phyloP scores from a whole-genome alignment of 64 coral and sea anemone genomes.

The Astreopora myriophthalma region DNA sequence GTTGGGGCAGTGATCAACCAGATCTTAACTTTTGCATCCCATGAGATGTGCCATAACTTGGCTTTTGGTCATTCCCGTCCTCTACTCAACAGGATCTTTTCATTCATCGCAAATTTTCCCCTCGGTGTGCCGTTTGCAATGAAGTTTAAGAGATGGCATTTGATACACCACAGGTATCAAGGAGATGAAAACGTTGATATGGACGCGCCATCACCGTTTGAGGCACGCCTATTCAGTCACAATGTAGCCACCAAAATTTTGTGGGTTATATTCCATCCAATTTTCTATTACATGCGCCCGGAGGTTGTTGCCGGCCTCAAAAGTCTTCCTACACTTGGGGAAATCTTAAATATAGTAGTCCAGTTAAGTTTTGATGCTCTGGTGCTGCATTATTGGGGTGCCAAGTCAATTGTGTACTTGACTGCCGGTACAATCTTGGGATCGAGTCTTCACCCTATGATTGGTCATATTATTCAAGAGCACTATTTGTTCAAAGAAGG shows the following conservation, averaged over 20 bases:
- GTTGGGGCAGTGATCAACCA: conserved; percentile 96
- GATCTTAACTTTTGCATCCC: conserved; percentile 83
- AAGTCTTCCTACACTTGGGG: conserved; percentile 70
- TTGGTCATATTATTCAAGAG: conserved; percentile 96
- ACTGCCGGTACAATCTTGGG: conserved; percentile 82
- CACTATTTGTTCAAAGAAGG: conserved; percentile 95
- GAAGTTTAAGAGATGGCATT: conserved; percentile 95
- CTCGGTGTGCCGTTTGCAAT: conserved; percentile 93
- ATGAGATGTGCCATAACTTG: conserved; percentile 97
- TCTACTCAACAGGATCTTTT: conserved; percentile 84
- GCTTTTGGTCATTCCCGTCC: conserved; percentile 96
- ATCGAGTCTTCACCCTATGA: conserved; percentile 93
- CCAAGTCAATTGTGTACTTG: conserved; percentile 80
- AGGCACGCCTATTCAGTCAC: conserved; percentile 91
- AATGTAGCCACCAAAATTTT: conserved; percentile 89
- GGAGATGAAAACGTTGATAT: conserved; percentile 96
- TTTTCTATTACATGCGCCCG: conserved; percentile 96
- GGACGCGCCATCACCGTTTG: conserved; percentile 89
- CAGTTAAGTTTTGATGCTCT: conserved; percentile 78
- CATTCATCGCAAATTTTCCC: conserved; percentile 85
- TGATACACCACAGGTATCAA: conserved; percentile 97
- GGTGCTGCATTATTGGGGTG: conserved; percentile 82
- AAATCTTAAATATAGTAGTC: conserved; percentile 76
- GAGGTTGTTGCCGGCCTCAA: conserved; percentile 93
- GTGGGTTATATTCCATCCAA: conserved; percentile 96